Conservation (phyloP, 2,888 invertebrate genomes). For the Dichetophora obliterata region DNA sequence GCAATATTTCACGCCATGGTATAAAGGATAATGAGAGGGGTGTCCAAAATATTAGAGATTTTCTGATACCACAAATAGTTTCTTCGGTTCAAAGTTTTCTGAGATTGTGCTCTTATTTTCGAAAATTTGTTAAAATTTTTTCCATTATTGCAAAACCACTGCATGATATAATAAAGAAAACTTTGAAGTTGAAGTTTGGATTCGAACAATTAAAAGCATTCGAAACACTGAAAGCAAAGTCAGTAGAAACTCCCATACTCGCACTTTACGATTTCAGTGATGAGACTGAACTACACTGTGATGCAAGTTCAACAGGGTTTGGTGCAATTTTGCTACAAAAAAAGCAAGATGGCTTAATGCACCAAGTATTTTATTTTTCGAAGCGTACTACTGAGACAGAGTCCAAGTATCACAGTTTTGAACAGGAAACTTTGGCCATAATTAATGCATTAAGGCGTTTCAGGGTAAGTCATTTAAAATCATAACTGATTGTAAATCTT, state of each 20-base stretch:
- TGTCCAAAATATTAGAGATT: neutral
- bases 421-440: conserved; percentile 38
- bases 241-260: conserved; percentile 39
- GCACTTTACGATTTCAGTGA: conserved; percentile 53
- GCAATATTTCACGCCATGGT: conserved; percentile 35
- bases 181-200: conserved; percentile 44
- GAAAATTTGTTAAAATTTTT: conserved; percentile 45
- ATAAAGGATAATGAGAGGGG: neutral
- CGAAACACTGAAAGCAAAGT: conserved; percentile 38
- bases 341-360: neutral
- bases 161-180: conserved; percentile 41
- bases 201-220: conserved; percentile 37
- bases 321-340: conserved; percentile 59
- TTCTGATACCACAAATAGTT: neutral
- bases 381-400: too few relatives aligned
- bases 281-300: conserved; percentile 62
- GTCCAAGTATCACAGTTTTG: too few relatives aligned
- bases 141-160: conserved; percentile 41
- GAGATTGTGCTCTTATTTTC: conserved; percentile 42
- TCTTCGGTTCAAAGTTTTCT: conserved; percentile 38
- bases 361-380: too few relatives aligned
- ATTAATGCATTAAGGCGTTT: conserved; percentile 20
- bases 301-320: conserved; percentile 59
- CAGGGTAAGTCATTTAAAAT: conserved; percentile 2
- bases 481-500: conserved; percentile 10